phyloP scores from a whole-genome alignment of 2,797 vertebrate species.

The Hapalemur alaotrensis region DNA sequence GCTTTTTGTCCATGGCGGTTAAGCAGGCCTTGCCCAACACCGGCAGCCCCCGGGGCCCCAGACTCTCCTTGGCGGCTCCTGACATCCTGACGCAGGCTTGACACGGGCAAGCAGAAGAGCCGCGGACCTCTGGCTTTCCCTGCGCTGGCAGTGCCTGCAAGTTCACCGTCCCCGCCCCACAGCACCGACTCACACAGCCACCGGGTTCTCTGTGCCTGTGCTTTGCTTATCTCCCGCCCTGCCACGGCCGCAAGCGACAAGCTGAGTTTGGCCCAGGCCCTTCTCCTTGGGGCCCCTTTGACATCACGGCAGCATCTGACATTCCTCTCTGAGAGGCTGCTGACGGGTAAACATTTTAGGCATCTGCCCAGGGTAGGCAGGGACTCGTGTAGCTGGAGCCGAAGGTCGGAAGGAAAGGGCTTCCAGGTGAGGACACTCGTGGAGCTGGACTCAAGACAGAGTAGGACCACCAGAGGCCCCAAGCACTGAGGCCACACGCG shows the following conservation, averaged over 20 bases:
- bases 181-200: neutral
- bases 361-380: slow-evolving; percentile 71
- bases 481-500: neutral
- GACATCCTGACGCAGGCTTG: slow-evolving; percentile 86
- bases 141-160: slow-evolving; percentile 50
- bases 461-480: neutral
- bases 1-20: slow-evolving; percentile 86
- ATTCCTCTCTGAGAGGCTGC: slow-evolving; percentile 88
- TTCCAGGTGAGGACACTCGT: neutral
- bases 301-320: slow-evolving; percentile 89
- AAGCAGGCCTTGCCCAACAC: slow-evolving; percentile 76
- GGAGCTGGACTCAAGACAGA: neutral
- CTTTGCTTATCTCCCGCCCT: slow-evolving; percentile 83
- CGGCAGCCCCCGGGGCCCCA: slow-evolving; percentile 70
- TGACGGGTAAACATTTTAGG: slow-evolving; percentile 87
- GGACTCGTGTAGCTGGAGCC: neutral
- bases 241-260: slow-evolving; percentile 75
- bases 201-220: neutral
- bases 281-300: slow-evolving; percentile 84
- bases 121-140: slow-evolving; percentile 39
- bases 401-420: neutral
- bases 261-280: slow-evolving; percentile 79
- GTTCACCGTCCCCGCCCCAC: slow-evolving; percentile 61
- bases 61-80: slow-evolving; percentile 70
- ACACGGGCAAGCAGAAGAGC: slow-evolving; percentile 10